Evolutionary conservation across 1,140 invertebrate genomes (phyloP).

Genomic region (Drosophila burlai): DNA sequence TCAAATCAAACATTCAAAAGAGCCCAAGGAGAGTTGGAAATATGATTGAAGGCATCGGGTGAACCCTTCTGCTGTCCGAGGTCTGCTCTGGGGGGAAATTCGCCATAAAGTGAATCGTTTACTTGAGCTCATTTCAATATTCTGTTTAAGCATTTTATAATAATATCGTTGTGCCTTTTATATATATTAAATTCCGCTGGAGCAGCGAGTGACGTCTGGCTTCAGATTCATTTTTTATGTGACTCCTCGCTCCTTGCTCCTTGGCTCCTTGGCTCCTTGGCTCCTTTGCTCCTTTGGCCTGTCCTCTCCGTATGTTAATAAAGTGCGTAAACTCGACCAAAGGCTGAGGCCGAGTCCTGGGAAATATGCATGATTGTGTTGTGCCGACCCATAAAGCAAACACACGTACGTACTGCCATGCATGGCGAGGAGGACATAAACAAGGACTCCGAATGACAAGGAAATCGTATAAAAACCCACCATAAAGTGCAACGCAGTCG

Average conservation of each 20-base stretch:
- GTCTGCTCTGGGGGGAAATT: slow-evolving; percentile 12
- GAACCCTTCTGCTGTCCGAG: slow-evolving; percentile 12
- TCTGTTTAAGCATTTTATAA: slow-evolving; percentile 52
- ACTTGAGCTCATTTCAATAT: slow-evolving; percentile 45
- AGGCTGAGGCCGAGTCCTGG: slow-evolving; percentile 12
- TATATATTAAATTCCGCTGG: slow-evolving; percentile 39
- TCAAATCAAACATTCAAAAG: slow-evolving; percentile 23
- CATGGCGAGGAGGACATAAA: slow-evolving; percentile 41
- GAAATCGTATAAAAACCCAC: slow-evolving; percentile 51
- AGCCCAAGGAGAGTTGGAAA: slow-evolving; percentile 1
- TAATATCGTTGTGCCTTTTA: slow-evolving; percentile 43
- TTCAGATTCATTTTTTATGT: slow-evolving; percentile 49
- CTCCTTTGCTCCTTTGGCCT: not conserved
- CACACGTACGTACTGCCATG: slow-evolving; percentile 22
- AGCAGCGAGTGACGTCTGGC: slow-evolving; percentile 4
- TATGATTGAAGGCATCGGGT: slow-evolving; percentile 23
- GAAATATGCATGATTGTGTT: slow-evolving; percentile 48
- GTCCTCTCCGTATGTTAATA: slow-evolving; percentile 37
- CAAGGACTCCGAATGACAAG: slow-evolving; percentile 46
- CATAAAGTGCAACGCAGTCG: slow-evolving; percentile 45
- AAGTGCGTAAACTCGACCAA: slow-evolving; percentile 47
- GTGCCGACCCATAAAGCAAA: slow-evolving; percentile 33
- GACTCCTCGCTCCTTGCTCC: slow-evolving; percentile 4
- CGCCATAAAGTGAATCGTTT: slow-evolving; percentile 48
- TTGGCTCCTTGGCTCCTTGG: not conserved